Percentiles rank a stretch among this genome's conserved stretches.
These are phyloP conservation scores for Tragelaphus scriptus DNA, from an alignment of 2,113 vertebrate species.

Conservation along the genomic window DNA sequence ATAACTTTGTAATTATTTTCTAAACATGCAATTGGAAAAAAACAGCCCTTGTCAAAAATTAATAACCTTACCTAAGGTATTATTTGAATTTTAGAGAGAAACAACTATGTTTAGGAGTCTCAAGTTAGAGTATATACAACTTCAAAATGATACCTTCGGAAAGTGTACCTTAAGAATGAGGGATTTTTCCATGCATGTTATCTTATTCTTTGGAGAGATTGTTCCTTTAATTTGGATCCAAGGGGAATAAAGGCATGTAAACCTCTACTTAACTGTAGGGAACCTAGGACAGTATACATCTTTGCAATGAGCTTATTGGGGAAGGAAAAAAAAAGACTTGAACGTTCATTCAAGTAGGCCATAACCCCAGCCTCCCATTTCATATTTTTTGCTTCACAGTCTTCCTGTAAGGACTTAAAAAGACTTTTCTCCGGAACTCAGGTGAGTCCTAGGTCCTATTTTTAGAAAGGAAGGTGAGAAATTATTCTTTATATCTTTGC, in stretches of 20 bases:
- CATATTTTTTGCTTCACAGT: constrained; percentile 76
- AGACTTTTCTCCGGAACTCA: constrained; percentile 74
- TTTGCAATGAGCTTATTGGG: constrained; percentile 44
- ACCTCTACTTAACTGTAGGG: constrained; percentile 2
- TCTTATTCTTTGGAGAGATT: neutral
- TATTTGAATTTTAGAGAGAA: constrained; percentile 15
- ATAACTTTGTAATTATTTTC: neutral
- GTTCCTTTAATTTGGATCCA: constrained; percentile 33
- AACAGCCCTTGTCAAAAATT: neutral
- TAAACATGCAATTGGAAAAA: constrained; percentile 12
- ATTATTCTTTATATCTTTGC: constrained; percentile 51
- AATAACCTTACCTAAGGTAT: neutral
- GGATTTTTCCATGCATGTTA: neutral
- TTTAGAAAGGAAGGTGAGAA: constrained; percentile 72
- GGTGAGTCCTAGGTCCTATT: constrained; percentile 73
- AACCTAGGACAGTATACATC: constrained; percentile 8
- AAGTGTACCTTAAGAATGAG: neutral
- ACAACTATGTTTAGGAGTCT: neutral
- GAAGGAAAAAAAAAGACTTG: constrained; percentile 17
- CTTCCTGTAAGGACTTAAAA: constrained; percentile 75
- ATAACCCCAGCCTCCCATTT: constrained; percentile 75
- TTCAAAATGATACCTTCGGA: constrained; percentile 13
- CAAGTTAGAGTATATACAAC: neutral
- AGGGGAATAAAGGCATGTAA: constrained; percentile 6
- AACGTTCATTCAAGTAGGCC: constrained; percentile 70